phyloP scores from a whole-genome alignment of 2,113 vertebrate species.

The Salminus brasiliensis region DNA sequence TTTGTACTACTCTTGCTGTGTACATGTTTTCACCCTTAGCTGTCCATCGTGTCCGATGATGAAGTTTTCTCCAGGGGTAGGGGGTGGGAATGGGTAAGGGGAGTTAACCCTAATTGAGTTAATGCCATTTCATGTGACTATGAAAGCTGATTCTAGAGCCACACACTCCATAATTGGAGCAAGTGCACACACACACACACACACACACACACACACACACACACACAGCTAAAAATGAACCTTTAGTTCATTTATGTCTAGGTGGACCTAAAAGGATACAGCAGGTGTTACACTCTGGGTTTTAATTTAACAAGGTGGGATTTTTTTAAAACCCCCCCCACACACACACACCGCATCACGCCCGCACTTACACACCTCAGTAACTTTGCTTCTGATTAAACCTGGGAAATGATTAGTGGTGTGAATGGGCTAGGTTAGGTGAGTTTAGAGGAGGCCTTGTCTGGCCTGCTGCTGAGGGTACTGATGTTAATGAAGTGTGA shows the following conservation, averaged over 20 bases:
- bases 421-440: not conserved
- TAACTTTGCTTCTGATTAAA: not conserved
- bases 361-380: not conserved
- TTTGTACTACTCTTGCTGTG: too few relatives aligned
- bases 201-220: not conserved
- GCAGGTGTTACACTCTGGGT: not conserved
- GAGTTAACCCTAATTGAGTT: too few relatives aligned
- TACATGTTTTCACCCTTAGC: too few relatives aligned
- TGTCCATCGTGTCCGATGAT: too few relatives aligned
- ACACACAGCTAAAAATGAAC: not conserved
- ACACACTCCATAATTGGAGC: too few relatives aligned
- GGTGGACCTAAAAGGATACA: not conserved
- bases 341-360: not conserved
- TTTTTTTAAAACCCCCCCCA: not conserved
- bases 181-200: too few relatives aligned
- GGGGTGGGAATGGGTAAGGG: too few relatives aligned
- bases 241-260: too few relatives aligned
- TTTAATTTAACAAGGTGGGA: not conserved
- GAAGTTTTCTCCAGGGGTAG: too few relatives aligned
- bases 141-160: not conserved
- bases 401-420: conserved; percentile 1
- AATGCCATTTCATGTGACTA: too few relatives aligned
- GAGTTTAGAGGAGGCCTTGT: not conserved
- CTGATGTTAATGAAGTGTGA: conserved; percentile 14
- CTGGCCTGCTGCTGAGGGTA: not conserved